Evolutionary conservation across 2,797 vertebrate species (phyloP), one percentile per base, ranked within the genome.

Genomic region (Orientallactaga sibirica): DNA sequence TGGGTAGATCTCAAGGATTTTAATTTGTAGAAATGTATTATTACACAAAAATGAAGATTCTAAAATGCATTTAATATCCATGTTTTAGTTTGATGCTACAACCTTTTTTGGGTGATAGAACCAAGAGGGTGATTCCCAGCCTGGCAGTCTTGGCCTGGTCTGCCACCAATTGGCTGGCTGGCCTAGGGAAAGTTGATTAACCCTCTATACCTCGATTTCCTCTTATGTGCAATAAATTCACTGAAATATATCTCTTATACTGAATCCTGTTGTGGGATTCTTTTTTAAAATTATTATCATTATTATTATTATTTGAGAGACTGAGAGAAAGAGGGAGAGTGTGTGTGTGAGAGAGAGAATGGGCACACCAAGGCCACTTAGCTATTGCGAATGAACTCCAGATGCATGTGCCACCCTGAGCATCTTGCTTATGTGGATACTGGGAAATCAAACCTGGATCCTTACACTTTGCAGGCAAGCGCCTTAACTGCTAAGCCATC

Each of bases 1-100:
- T 92, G 75, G 73, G 52, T 81, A 80, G 87, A 74, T 74, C 88
- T 70, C 62, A 92, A 91, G 90, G 75, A 90, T 88, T 48, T 79
- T 92, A 70, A 33, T 87, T 90, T 83, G 43, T 29, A 88, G 76
- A 55, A 79, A 41, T 92, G 67, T 79, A 64, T 89, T 86, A 90
- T 83, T 86, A 90, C 43, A 41, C 16, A 89, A 48, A 94, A 92
- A 70, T 76, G 55, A 29, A 78, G 64, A 79, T 67, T 89, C 89
- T 89, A 81, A 91, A 89, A 76, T 86, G 18, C 22, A 2, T 76
- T 88, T 79, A 29, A 22, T 88, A 66, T 24, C 18, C 5, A 7
- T 41, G 41, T 22, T 78, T 81, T 43, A 19, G 14, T 41, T 8
- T 33, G 76, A 86, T 64, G 27, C 48, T 27, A 71, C 83, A 58